Percentiles rank a stretch among this genome's conserved stretches.
Evolutionary conservation across 2,113 vertebrate species (phyloP).

Genomic region (Melanocharis versteri): DNA sequence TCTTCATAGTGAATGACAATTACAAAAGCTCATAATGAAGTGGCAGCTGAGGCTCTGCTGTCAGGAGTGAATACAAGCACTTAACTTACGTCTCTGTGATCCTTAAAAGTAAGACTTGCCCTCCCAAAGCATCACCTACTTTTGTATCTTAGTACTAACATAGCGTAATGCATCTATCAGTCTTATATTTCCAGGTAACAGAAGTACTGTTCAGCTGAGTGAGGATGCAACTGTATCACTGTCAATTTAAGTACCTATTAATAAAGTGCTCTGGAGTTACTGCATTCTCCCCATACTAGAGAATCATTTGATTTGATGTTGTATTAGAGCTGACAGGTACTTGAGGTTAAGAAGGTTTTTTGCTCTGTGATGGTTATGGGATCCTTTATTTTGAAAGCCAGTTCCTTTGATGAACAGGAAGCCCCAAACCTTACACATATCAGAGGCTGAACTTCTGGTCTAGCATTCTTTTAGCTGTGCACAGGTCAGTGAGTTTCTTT

Average conservation of each 20-base stretch:
- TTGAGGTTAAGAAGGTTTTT: background rate
- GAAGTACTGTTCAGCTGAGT: background rate
- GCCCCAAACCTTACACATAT: background rate
- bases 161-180: background rate
- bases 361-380: background rate
- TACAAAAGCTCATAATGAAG: background rate
- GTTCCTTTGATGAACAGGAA: background rate
- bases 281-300: background rate
- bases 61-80: background rate
- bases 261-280: background rate
- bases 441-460: background rate
- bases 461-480: background rate
- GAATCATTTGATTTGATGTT: background rate
- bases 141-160: background rate
- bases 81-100: fast-evolving
- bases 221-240: background rate
- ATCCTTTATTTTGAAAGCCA: background rate
- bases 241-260: background rate
- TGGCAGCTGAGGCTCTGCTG: background rate
- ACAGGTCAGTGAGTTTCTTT: background rate
- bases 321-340: background rate
- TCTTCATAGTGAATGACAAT: background rate
- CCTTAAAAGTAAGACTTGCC: background rate
- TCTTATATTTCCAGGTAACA: background rate
- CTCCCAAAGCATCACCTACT: background rate